Base-by-base conservation (phyloP, 2,797 vertebrate genomes). In the Rhyacichthys aspro region DNA sequence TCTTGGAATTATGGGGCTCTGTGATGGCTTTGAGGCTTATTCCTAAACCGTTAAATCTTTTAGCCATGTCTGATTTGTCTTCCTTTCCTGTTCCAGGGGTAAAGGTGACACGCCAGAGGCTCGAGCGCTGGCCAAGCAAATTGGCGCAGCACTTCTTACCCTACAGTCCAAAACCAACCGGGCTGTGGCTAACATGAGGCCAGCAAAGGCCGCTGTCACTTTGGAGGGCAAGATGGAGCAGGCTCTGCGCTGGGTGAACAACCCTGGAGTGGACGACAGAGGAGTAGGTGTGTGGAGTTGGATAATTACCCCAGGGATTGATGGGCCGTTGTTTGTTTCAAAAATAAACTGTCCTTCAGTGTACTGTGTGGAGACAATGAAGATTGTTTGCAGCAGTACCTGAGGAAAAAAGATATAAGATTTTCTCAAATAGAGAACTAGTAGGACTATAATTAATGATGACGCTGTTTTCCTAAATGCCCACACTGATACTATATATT, bases 181-280 rank as follows among this genome's bases (percentile, higher is more conserved):
- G n/a, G 96, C 95, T 5, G 96, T 99, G 73, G 95, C 95, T 64
- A 98, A 96, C 82, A 98, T 95, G 58, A 94, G 96, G 55, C 98
- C 98, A 0, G 91, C 95, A 70, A 99, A 99, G 79, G 94, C 97
- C 44, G 97, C 96, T 1, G 91, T 98, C 50, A 97, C 96, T 63
- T 84, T 98, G 67, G 97, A 98, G 77, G 98, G 98, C 55, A 99
- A 99, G 89, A 98, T 99, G 79, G 98, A 99, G 69, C 98, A 98
- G 86, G 98, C 98, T 7, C 94, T 97, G 3, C 93, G 96, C 64
- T 99, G 98, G 98, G 96, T 95, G 67, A 96, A 95, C 85, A 98
- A 95, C 63, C 96, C 97, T 6, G 95, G 93, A 0, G 90, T 96
- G 70, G 96, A 98, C 16, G 98, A 98, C 85, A 93, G 94, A 53